Evolutionary conservation across 2,113 vertebrate genomes (phyloP).

Genomic region (Chloropsis cyanopogon): DNA sequence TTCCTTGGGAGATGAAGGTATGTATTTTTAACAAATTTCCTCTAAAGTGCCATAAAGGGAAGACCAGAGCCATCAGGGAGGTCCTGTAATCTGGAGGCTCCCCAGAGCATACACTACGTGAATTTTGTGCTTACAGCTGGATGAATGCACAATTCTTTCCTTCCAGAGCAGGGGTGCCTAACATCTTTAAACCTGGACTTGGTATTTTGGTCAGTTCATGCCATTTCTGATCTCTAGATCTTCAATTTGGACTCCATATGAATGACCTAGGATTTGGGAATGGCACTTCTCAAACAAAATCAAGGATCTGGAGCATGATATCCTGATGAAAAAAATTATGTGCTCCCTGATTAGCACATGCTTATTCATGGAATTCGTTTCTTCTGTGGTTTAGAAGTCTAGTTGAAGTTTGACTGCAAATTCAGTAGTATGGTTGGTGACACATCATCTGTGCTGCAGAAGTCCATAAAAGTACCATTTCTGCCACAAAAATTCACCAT

Average conservation of each 20-base stretch:
- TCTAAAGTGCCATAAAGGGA: background rate
- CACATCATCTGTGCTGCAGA: background rate
- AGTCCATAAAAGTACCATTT: background rate
- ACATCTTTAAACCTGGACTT: background rate
- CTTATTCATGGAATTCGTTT: background rate
- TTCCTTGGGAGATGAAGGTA: background rate
- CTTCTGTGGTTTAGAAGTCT: background rate
- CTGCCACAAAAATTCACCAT: background rate
- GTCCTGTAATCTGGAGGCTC: background rate
- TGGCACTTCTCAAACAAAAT: background rate
- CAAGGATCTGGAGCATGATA: background rate
- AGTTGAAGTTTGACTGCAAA: background rate
- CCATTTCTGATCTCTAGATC: background rate
- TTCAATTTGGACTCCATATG: background rate
- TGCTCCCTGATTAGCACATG: background rate
- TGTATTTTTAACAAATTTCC: background rate
- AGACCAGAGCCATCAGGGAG: background rate
- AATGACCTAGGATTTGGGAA: background rate
- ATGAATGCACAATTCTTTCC: background rate
- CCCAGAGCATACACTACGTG: background rate
- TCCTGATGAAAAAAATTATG: background rate
- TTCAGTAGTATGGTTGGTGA: background rate
- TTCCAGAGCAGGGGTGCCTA: background rate
- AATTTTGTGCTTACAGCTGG: background rate
- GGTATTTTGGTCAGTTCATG: background rate